Evolutionary conservation across 2,113 vertebrate genomes (phyloP), one percentile per base, ranked within the genome.

Genomic region (Sciurus niger): DNA sequence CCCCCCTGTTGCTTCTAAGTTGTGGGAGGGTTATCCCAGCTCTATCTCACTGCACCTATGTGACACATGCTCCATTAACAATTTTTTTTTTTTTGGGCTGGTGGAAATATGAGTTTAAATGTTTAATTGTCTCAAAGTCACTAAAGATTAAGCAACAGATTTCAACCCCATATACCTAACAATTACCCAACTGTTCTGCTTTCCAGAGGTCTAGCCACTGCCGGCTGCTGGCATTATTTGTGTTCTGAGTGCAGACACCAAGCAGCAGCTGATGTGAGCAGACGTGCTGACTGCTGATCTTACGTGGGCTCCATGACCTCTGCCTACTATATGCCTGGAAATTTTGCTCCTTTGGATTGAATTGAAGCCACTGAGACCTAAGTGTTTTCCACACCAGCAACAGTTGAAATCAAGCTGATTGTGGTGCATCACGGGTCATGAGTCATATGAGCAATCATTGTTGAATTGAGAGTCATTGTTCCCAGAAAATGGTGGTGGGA

Each of bases 261-360:
- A 48, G n/a, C 0, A 43, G 12, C 32, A n/a, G 37, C 12, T 24
- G 24, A 28, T 0, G 32, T 9, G n/a, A 22, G 10, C 32, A 11
- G 37, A 70, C 24, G 6, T 58, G 63, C 18, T n/a, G n/a, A 68
- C 2, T 58, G 48, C n/a, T 72, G 51, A 20, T 8, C 22, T 30
- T 6, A 51, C 32, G 4, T 8, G 34, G 34, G n/a, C 37, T 25
- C 17, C 17, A 1, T 4, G 3, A 9, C 43, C 20, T 28, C 67
- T 34, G 8, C 17, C 40, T 34, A 10, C 25, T 14, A 24, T 37
- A 4, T 25, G 18, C 13, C n/a, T 32, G 48, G 24, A 32, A 32
- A 22, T 51, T 72, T 51, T 3, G 8, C 13, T 4, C 37, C 12
- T 89, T 78, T 14, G 28, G 8, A 30, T 58, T 78, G 40, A 51